Evolutionary conservation across 2,797 vertebrate genomes (phyloP), one percentile per base, ranked within the genome.

Genomic region (Coccyzus lansbergi): DNA sequence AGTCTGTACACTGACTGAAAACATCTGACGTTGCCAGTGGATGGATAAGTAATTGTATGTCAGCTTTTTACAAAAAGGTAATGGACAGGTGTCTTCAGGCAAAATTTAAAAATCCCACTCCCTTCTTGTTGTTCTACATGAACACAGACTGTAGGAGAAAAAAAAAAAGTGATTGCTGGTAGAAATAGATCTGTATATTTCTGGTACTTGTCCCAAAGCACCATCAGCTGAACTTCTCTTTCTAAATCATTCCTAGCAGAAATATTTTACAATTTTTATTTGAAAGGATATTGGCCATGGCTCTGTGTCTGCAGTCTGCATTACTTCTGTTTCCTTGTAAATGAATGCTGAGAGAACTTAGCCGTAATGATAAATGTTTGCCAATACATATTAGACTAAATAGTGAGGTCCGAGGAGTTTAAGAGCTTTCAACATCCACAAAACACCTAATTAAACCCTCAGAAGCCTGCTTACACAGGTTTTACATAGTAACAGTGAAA

Each of bases 191-290:
- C 33, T 69, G 44, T 74, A 1, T 78, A 49, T 72, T 77, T 85
- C 44, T 82, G 64, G 46, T 83, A 11, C 77, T 88, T 86, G 62
- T 69, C 64, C 70, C 48, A 83, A 74, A 90, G 14, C 17, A 29
- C 16, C 13, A 10, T 60, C 29, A 56, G 15, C 18, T 81, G 53
- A 90, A 67, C 29, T 62, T 60, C 33, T 80, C 21, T 65, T 87
- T 91, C 55, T 10, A 31, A 85, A 63, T 93, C 15, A 21, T 85
- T 81, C 26, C 53, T n/a, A 36, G 25, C 14, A 63, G 38, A 79
- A 88, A 90, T 81, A 55, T 33, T 83, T 69, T 78, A 25, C 44
- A 58, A 29, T 51, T 95, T 85, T 75, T 77, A 79, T 95, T 84
- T 90, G 64, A 78, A 74, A 84, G 59, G 64, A 83, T 75, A 75